Conservation (phyloP, 1,140 invertebrate species). For the Stenopsyche tienmushanensis region DNA sequence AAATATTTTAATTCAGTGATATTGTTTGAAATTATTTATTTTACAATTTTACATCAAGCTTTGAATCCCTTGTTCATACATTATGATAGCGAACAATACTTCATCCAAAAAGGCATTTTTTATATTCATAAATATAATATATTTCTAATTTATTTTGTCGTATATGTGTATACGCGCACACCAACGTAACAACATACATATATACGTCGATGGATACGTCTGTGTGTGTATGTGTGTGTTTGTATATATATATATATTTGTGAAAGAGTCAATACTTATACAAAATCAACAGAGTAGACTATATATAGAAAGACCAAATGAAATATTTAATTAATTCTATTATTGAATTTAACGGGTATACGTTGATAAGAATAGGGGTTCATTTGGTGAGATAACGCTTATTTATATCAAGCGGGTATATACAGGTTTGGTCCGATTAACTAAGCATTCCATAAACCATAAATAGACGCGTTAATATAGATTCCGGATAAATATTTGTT, state of each 20-base stretch:
- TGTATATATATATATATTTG: conserved; percentile 20
- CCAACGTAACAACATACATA: too few species aligned
- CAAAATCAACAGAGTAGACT: conserved; percentile 21
- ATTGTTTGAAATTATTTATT: conserved; percentile 39
- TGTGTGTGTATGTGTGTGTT: too few species aligned
- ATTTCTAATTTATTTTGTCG: conserved; percentile 2
- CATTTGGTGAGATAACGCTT: too few species aligned
- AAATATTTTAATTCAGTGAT: conserved; percentile 42
- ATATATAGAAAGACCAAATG: background rate
- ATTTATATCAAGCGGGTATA: too few species aligned
- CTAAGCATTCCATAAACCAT: too few species aligned
- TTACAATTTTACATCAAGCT: conserved; percentile 42
- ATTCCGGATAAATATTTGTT: too few species aligned
- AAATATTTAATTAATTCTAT: background rate
- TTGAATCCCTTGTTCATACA: conserved; percentile 40
- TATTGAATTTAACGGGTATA: too few species aligned
- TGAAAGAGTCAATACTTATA: conserved; percentile 17
- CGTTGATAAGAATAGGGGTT: too few species aligned
- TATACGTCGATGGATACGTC: too few species aligned
- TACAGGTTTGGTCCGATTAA: too few species aligned
- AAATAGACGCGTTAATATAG: too few species aligned
- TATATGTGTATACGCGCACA: too few species aligned
- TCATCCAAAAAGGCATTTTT: conserved; percentile 41
- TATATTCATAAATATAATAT: conserved; percentile 31
- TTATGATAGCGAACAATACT: conserved; percentile 35